phyloP scores from a whole-genome alignment of 2,888 invertebrate species.

The Branchellion lobata region DNA sequence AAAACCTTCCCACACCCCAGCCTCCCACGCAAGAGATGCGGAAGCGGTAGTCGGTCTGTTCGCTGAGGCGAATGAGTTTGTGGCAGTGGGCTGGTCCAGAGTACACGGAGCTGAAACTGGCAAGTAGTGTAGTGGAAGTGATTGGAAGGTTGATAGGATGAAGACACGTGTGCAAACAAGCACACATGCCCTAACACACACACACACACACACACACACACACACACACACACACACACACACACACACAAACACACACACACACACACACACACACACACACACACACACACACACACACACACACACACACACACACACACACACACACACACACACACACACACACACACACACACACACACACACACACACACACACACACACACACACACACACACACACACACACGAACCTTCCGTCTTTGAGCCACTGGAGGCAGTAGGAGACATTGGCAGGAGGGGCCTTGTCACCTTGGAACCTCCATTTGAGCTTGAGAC shows the following conservation, averaged over 20 bases:
- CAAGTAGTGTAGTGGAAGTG: neutral
- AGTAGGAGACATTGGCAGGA: constrained; percentile 75
- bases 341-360: too few relatives aligned
- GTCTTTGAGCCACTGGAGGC: constrained; percentile 75
- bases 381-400: too few relatives aligned
- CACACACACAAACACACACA: too few relatives aligned
- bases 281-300: too few relatives aligned
- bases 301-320: too few relatives aligned
- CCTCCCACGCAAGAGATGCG: constrained; percentile 82
- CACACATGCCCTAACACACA: too few relatives aligned
- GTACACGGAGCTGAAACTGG: constrained; percentile 66
- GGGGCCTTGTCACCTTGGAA: constrained; percentile 68
- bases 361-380: too few relatives aligned
- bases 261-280: too few relatives aligned
- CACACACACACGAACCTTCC: constrained; percentile 55
- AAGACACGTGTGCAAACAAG: neutral
- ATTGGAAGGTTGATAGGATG: neutral
- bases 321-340: too few relatives aligned
- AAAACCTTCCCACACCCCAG: constrained; percentile 80
- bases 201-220: too few relatives aligned
- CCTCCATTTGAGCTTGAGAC: constrained; percentile 81
- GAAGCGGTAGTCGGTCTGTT: constrained; percentile 80
- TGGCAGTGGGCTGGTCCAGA: constrained; percentile 76
- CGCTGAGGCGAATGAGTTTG: constrained; percentile 80
- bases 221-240: too few relatives aligned